A percentile compares a stretch with the other conserved stretches of the same genome.
Conservation (phyloP, 2,797 vertebrate genomes). For the Podarcis lilfordi region DNA sequence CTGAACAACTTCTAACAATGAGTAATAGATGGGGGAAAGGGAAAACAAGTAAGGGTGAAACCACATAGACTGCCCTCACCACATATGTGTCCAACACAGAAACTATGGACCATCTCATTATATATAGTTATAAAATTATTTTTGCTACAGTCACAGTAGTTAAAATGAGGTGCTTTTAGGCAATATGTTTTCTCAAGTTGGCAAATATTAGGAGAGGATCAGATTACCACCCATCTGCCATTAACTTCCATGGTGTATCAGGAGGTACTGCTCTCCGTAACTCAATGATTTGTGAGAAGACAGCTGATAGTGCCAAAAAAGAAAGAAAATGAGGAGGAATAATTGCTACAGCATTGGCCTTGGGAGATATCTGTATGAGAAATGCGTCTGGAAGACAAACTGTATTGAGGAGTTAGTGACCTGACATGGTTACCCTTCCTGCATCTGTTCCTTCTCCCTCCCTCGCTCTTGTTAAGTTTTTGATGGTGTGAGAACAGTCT, state of each 20-base stretch:
- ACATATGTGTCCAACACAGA: conserved; percentile 27
- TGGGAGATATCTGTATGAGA: too few relatives aligned
- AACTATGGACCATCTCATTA: conserved; percentile 43
- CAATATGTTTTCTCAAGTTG: background rate
- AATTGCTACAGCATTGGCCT: too few relatives aligned
- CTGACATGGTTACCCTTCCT: too few relatives aligned
- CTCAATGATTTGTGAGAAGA: background rate
- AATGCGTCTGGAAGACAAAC: too few relatives aligned
- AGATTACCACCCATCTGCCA: conserved; percentile 1
- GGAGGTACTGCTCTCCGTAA: background rate
- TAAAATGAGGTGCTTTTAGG: conserved; percentile 16
- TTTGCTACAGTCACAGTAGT: conserved; percentile 38
- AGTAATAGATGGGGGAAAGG: conserved; percentile 50
- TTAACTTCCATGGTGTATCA: background rate
- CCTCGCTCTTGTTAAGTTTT: too few relatives aligned
- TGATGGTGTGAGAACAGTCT: too few relatives aligned
- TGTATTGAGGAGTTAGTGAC: too few relatives aligned
- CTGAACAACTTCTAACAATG: conserved; percentile 57
- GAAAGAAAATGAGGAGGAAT: too few relatives aligned
- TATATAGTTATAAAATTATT: conserved; percentile 9
- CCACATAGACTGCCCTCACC: conserved; percentile 22
- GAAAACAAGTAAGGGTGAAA: conserved; percentile 57
- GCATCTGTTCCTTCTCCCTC: too few relatives aligned
- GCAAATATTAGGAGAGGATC: conserved; percentile 24
- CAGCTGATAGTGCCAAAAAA: background rate